Evolutionary conservation across 2,888 invertebrate species (phyloP).

Genomic region (Campoplex nolae): DNA sequence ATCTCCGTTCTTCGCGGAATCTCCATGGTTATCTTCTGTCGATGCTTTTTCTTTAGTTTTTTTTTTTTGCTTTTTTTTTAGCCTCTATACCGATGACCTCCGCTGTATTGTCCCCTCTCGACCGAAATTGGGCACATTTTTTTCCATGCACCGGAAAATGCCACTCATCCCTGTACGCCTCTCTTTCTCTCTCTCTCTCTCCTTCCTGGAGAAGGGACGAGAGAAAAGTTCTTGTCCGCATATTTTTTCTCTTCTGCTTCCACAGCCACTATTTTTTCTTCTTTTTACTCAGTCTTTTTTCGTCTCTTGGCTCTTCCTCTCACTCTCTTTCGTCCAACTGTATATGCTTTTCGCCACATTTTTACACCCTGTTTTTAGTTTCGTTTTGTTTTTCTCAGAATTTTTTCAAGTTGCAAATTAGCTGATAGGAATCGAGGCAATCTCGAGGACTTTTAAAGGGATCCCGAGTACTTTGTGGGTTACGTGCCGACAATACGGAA

Average conservation of each 20-base stretch:
- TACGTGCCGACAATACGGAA: slow-evolving; percentile 16
- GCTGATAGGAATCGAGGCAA: not conserved
- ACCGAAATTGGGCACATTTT: slow-evolving; percentile 80
- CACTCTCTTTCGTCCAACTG: not conserved
- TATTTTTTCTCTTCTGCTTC: slow-evolving; percentile 67
- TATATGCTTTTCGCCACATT: not conserved
- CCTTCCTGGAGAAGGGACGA: not conserved
- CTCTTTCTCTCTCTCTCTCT: not conserved
- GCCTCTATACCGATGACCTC: slow-evolving; percentile 76
- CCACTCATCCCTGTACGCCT: slow-evolving; percentile 26
- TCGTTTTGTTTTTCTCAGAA: not conserved
- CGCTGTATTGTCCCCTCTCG: slow-evolving; percentile 80
- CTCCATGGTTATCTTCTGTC: not conserved
- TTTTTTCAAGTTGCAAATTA: slow-evolving; percentile 16
- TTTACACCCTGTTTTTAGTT: not conserved
- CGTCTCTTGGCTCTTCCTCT: slow-evolving; percentile 32
- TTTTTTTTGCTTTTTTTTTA: not conserved
- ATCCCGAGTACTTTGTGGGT: slow-evolving; percentile 27
- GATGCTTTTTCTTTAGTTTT: slow-evolving; percentile 67
- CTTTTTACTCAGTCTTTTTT: slow-evolving; percentile 58
- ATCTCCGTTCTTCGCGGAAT: no score
- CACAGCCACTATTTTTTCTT: slow-evolving; percentile 71
- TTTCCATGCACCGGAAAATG: slow-evolving; percentile 69
- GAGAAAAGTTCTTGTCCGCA: slow-evolving; percentile 27
- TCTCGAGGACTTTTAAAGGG: slow-evolving; percentile 36